These are phyloP conservation scores for Solenopsis invicta DNA, from an alignment of 1,140 invertebrate species.

Conservation along the genomic window DNA sequence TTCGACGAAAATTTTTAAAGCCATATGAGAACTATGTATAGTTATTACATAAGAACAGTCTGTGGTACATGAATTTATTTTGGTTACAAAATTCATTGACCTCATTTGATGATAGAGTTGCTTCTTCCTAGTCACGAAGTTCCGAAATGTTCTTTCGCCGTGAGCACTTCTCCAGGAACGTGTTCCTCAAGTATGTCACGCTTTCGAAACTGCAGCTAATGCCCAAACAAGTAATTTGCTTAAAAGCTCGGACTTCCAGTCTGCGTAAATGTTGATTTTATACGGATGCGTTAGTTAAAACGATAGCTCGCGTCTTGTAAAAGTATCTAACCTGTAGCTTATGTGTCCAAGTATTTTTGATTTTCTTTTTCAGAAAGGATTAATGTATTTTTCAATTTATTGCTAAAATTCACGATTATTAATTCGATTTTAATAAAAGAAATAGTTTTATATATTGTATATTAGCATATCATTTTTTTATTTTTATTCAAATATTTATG, in stretches of 20 bases:
- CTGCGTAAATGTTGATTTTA: constrained; percentile 37
- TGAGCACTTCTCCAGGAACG: constrained; percentile 32
- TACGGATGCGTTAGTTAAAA: not conserved
- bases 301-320: not conserved
- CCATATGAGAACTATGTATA: not conserved
- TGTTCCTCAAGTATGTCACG: constrained; percentile 42
- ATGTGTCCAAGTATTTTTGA: not conserved
- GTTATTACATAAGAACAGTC: not conserved
- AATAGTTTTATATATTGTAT: not conserved
- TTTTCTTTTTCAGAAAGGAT: not conserved
- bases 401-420: not conserved
- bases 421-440: not conserved
- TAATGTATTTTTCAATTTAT: not conserved
- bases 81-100: constrained; percentile 31
- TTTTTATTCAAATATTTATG: not conserved
- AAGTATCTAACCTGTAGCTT: not conserved
- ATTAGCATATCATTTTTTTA: not conserved
- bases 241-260: constrained; percentile 20
- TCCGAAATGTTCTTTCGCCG: constrained; percentile 37
- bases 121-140: constrained; percentile 29
- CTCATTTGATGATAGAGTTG: constrained; percentile 32
- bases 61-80: not conserved
- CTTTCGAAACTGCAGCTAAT: constrained; percentile 41
- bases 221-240: constrained; percentile 28
- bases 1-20: not conserved